phyloP scores from a whole-genome alignment of 2,797 vertebrate species.

The Huso huso region DNA sequence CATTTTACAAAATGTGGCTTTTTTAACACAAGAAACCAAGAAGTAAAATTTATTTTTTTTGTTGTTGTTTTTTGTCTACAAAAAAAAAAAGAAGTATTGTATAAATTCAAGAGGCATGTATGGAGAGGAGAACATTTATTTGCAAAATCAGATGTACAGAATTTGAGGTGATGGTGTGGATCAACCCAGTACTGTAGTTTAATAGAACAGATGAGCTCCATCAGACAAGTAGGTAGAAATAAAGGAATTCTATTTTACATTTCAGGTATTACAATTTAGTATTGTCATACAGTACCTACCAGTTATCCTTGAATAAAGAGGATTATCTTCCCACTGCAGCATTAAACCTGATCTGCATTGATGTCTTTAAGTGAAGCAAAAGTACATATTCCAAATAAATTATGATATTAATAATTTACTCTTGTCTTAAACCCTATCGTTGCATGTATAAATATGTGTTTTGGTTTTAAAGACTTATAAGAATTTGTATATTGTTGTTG shows the following conservation, averaged over 20 bases:
- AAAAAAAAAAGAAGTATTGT: constrained; percentile 17
- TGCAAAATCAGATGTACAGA: background rate
- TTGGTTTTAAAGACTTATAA: constrained; percentile 75
- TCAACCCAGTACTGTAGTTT: too few relatives aligned
- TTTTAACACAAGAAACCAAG: constrained; percentile 23
- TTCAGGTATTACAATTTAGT: constrained; percentile 40
- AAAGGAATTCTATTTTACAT: constrained; percentile 36
- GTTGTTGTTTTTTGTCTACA: constrained; percentile 18
- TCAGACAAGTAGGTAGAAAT: too few relatives aligned
- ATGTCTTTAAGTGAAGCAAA: constrained; percentile 25
- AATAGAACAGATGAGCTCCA: too few relatives aligned
- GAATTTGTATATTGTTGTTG: constrained; percentile 87
- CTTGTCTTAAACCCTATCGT: constrained; percentile 81
- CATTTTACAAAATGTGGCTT: constrained; percentile 9
- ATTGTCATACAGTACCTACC: constrained; percentile 37
- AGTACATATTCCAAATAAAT: constrained; percentile 31
- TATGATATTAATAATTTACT: constrained; percentile 61
- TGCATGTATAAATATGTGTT: constrained; percentile 87
- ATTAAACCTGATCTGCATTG: constrained; percentile 22
- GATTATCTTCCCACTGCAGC: constrained; percentile 34
- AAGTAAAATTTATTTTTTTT: constrained; percentile 22
- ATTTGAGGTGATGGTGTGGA: too few relatives aligned
- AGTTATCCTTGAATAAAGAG: constrained; percentile 33
- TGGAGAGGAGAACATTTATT: constrained; percentile 3
- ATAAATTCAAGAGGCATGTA: constrained; percentile 19